Conservation (phyloP, 2,888 invertebrate species). For the Coleophora deauratella region DNA sequence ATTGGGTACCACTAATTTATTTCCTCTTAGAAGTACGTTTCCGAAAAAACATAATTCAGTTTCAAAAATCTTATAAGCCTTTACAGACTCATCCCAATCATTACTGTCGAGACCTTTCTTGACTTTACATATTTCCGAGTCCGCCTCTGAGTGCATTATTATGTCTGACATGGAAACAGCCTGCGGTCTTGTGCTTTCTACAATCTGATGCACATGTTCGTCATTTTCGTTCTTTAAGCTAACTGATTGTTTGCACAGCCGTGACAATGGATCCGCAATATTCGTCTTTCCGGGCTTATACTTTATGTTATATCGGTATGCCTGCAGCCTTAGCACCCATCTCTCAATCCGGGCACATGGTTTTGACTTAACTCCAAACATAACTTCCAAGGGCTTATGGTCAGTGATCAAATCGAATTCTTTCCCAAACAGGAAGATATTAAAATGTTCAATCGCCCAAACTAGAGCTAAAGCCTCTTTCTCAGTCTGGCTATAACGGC, state of each 20-base stretch:
- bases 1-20: too few species aligned
- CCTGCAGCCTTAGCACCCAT: constrained; percentile 7
- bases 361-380: too few species aligned
- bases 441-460: too few species aligned
- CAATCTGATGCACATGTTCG: neutral
- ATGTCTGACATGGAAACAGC: neutral
- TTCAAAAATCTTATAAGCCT: neutral
- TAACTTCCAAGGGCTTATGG: too few species aligned
- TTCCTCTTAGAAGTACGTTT: neutral
- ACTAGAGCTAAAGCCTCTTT: constrained; percentile 26
- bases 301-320: too few species aligned
- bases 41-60: constrained; percentile 4
- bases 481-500: constrained; percentile 23
- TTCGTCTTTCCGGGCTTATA: too few species aligned
- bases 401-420: neutral
- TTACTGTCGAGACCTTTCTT: neutral
- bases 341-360: constrained; percentile 7
- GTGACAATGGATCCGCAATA: constrained; percentile 1
- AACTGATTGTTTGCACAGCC: neutral
- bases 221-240: neutral
- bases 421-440: too few species aligned
- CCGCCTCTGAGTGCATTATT: too few species aligned
- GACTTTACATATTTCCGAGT: neutral
- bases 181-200: neutral
- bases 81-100: constrained; percentile 1